These are phyloP conservation scores for Drosophila burlai DNA, from an alignment of 1,140 invertebrate genomes.

Conservation along the genomic window DNA sequence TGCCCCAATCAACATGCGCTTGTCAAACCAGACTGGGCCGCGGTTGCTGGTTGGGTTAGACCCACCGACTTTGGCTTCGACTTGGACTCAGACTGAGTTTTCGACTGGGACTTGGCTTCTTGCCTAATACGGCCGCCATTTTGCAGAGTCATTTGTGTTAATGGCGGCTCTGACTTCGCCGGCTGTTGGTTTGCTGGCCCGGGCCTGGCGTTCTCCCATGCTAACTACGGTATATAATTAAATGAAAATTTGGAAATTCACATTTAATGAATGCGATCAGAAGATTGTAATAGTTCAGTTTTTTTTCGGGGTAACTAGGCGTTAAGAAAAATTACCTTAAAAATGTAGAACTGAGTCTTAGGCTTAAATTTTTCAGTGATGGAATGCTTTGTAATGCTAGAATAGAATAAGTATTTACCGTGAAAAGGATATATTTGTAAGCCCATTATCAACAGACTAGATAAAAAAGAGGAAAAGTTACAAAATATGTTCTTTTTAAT, in stretches of 20 bases:
- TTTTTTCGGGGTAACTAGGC: background rate
- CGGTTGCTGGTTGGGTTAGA: slow-evolving; percentile 49
- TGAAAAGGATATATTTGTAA: background rate
- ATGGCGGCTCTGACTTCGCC: slow-evolving; percentile 66
- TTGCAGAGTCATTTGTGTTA: slow-evolving; percentile 82
- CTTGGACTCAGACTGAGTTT: slow-evolving; percentile 3
- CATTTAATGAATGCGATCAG: slow-evolving; percentile 27
- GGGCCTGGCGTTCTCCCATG: slow-evolving; percentile 9
- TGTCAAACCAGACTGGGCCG: slow-evolving; percentile 64
- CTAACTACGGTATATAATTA: slow-evolving; percentile 37
- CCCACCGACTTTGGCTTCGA: slow-evolving; percentile 30
- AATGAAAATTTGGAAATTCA: slow-evolving; percentile 52
- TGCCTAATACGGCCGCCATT: slow-evolving; percentile 80
- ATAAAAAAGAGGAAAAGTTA: too few species aligned
- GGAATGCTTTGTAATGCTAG: background rate
- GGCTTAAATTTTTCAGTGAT: background rate
- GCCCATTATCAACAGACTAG: too few species aligned
- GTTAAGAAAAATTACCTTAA: background rate
- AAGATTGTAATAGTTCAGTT: background rate
- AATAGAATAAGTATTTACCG: too few species aligned
- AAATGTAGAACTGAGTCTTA: background rate
- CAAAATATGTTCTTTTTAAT: accelerated
- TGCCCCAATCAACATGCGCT: slow-evolving; percentile 81
- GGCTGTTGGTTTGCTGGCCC: slow-evolving; percentile 23
- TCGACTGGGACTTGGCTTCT: slow-evolving; percentile 46